A percentile compares a stretch with the other conserved stretches of the same genome.
These are phyloP conservation scores for Dallia pectoralis DNA, from an alignment of 2,797 vertebrate genomes.

Conservation along the genomic window DNA sequence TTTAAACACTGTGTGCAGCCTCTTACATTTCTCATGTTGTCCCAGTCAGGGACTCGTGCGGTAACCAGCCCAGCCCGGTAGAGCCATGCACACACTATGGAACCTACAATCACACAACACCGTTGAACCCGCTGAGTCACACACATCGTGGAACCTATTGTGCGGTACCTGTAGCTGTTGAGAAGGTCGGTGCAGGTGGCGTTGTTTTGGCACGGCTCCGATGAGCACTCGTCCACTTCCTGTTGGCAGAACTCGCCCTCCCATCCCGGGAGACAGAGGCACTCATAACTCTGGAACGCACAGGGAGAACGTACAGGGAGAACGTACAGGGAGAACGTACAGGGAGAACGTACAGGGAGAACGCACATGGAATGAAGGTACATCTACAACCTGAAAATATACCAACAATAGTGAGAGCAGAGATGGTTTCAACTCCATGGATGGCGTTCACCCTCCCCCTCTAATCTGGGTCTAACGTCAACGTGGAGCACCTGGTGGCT, in stretches of 20 bases:
- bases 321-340: no score
- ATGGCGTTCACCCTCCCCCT: background rate
- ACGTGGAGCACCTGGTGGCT: background rate
- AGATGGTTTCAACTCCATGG: background rate
- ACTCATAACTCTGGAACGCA: constrained; percentile 78
- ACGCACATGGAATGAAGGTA: constrained; percentile 37
- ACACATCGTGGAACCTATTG: background rate
- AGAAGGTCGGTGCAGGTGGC: constrained; percentile 79
- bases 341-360: no score
- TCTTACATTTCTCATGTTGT: background rate
- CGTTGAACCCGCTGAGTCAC: background rate
- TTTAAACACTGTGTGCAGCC: background rate
- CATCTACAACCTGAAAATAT: no score
- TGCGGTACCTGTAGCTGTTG: constrained; percentile 73
- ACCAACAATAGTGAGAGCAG: background rate
- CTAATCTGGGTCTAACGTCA: background rate
- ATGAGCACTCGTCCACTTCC: constrained; percentile 79
- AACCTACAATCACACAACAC: background rate
- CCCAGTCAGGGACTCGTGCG: background rate
- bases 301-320: constrained; percentile 26
- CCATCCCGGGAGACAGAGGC: constrained; percentile 76
- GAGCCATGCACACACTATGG: no score
- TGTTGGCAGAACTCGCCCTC: constrained; percentile 79
- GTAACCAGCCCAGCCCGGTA: background rate
- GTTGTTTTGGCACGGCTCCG: constrained; percentile 80